Evolutionary conservation across 2,888 invertebrate genomes (phyloP), one percentile per base, ranked within the genome.

Genomic region (Heliconius aoede): DNA sequence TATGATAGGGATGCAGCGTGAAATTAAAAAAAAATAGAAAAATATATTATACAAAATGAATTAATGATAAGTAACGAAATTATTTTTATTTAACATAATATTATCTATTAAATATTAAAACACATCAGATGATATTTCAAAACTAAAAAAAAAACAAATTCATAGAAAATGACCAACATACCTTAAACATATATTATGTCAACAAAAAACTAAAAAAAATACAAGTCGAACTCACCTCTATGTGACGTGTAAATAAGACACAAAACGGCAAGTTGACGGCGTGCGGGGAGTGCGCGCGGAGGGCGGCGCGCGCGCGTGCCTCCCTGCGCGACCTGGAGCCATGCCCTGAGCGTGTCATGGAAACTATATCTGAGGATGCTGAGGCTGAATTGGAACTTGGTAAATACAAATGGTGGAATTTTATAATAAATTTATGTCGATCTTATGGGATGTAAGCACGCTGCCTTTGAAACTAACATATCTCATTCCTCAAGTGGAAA

Each of bases 331-430:
- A 88, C 69, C 85, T 85, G 68, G 91, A 90, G 84, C 85, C 90
- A 91, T 91, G 92, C 87, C 83, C 89, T 86, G 91, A 90, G 24
- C 86, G 88, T 83, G 89, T 88, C 87, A 96, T 96, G 96, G 96
- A 96, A 95, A 96, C 96, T 83, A 96, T 96, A 89, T 95, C 95
- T 80, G 96, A 96, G 90, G 96, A 96, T 88, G 95, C 95, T 81
- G 96, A 96, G 86, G 95, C 95, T 81, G 96, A 96, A 84, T 95
- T 95, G 88, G 96, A 96, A 92, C 95, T 96, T 89, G 96, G 96
- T 96, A 94, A 95, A 60, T 69, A 13, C 2, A 30, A 21, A 8
- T 46, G 21, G 55, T n/a, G 55, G 4, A 55, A 55, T 46, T 32
- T 32, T 32, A 32, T 4, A 30, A 30, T 30, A 30, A 30, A 30